A percentile compares a stretch with the other conserved stretches of the same genome.
Evolutionary conservation across 2,113 vertebrate genomes (phyloP).

Genomic region (Sceloporus tristichus): DNA sequence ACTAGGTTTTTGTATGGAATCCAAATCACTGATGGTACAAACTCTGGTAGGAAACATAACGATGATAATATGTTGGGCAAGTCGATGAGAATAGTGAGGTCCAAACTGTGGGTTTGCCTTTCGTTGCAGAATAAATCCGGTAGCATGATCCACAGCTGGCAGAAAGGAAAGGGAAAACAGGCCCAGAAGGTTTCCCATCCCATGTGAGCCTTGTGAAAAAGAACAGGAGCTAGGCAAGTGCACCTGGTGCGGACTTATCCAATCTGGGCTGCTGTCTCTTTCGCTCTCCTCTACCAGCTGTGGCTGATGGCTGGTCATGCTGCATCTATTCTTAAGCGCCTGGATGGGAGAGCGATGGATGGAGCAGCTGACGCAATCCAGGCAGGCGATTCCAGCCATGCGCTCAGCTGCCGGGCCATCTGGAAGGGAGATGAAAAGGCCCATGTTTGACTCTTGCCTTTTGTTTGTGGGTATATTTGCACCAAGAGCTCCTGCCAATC

Average conservation of each 20-base stretch:
- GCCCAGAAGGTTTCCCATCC: background rate
- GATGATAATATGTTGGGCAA: no score
- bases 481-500: background rate
- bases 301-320: conserved; percentile 45
- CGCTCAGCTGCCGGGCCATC: conserved; percentile 81
- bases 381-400: conserved; percentile 47
- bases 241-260: background rate
- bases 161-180: no score
- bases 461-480: conserved; percentile 64
- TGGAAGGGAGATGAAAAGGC: conserved; percentile 77
- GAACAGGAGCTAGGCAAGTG: background rate
- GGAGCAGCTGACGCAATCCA: conserved; percentile 20
- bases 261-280: background rate
- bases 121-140: no score
- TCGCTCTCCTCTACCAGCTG: conserved; percentile 41
- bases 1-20: no score
- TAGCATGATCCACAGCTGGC: no score
- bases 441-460: conserved; percentile 56
- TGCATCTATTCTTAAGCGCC: conserved; percentile 59
- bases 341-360: background rate
- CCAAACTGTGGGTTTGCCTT: background rate
- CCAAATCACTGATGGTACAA: no score
- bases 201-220: background rate
- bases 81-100: no score
- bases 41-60: no score